Evolutionary conservation across 1,140 invertebrate species (phyloP).

Genomic region (Aphaenogaster floridana): DNA sequence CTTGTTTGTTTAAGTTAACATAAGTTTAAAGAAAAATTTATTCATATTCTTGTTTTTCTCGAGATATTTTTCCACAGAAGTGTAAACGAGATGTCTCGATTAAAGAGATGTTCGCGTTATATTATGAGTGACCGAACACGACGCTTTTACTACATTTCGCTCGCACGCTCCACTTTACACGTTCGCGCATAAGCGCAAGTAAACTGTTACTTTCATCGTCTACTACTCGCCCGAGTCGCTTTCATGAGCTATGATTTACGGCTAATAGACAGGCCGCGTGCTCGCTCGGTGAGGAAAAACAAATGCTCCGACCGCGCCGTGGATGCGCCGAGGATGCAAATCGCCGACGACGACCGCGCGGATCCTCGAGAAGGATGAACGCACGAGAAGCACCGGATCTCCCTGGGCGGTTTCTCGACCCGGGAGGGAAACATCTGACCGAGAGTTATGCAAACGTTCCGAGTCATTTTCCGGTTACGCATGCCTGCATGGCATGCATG

Average conservation of each 20-base stretch:
- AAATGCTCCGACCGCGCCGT: conserved; percentile 30
- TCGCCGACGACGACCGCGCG: conserved; percentile 1
- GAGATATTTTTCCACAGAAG: background rate
- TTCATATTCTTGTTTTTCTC: background rate
- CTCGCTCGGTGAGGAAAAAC: conserved; percentile 41
- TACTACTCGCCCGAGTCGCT: conserved; percentile 64
- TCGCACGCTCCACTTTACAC: conserved; percentile 55
- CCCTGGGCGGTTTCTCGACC: conserved; percentile 32
- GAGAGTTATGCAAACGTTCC: conserved; percentile 61
- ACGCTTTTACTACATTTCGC: conserved; percentile 18
- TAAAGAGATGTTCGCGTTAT: background rate
- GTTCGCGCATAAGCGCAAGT: conserved; percentile 50
- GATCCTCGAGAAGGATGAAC: conserved; percentile 20
- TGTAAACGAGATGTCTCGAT: background rate
- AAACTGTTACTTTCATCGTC: conserved; percentile 66
- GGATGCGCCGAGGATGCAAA: conserved; percentile 24
- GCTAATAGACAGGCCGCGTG: conserved; percentile 58
- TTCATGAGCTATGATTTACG: conserved; percentile 70
- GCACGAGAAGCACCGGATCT: conserved; percentile 21
- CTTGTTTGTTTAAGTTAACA: background rate
- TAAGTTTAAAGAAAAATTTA: background rate
- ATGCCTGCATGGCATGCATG: conserved; percentile 50
- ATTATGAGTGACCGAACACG: background rate
- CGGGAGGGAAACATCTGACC: conserved; percentile 35
- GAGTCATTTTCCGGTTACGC: conserved; percentile 64